Evolutionary conservation across 2,888 invertebrate species (phyloP).

Genomic region (Sarcophaga caerulescens): DNA sequence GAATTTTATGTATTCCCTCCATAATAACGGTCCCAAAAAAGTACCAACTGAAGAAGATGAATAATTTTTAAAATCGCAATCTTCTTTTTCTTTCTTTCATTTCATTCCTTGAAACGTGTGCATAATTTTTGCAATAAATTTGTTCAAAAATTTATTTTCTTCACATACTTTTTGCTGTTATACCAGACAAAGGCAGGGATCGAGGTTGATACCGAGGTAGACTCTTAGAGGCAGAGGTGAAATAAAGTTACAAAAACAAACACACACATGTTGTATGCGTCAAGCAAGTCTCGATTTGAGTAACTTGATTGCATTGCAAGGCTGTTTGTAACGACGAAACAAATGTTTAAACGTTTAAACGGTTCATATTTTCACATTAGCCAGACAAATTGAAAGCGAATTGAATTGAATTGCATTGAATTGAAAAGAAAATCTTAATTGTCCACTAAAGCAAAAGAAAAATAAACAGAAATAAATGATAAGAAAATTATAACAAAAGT

Average conservation of each 20-base stretch:
- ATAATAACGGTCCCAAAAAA: too few relatives aligned
- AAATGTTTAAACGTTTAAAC: slow-evolving; percentile 48
- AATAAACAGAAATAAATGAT: not conserved
- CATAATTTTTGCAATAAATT: not conserved
- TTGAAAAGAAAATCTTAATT: slow-evolving; percentile 25
- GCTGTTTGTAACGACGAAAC: slow-evolving; percentile 44
- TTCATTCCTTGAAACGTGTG: not conserved
- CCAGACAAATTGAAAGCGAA: slow-evolving; percentile 60
- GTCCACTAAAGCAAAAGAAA: not conserved
- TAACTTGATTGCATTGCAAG: slow-evolving; percentile 60
- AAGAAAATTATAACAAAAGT: slow-evolving; percentile 33
- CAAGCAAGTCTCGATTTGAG: slow-evolving; percentile 54
- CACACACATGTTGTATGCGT: slow-evolving; percentile 16
- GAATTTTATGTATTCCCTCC: too few relatives aligned
- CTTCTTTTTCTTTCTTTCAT: too few relatives aligned
- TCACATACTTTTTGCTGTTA: not conserved
- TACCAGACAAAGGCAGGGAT: slow-evolving; percentile 9
- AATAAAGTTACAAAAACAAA: slow-evolving; percentile 5
- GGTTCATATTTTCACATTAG: slow-evolving; percentile 38
- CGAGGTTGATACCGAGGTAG: not conserved
- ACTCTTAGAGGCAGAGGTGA: not conserved
- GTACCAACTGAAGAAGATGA: too few relatives aligned
- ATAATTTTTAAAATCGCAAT: too few relatives aligned
- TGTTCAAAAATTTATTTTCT: not conserved
- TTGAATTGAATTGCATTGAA: not conserved